These are phyloP conservation scores for Vidua macroura DNA, from an alignment of 2,113 vertebrate species.

Conservation along the genomic window DNA sequence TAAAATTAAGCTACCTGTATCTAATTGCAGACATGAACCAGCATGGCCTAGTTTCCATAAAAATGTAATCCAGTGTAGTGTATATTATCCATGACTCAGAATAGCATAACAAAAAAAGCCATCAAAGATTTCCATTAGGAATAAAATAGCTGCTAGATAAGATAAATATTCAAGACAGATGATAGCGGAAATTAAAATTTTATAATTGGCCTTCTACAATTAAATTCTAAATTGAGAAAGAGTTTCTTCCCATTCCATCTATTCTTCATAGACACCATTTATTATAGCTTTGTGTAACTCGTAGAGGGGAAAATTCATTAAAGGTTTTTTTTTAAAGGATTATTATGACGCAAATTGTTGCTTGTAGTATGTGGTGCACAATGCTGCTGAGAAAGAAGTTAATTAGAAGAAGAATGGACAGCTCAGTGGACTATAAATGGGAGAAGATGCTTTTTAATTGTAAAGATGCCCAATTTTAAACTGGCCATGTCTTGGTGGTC, in stretches of 20 bases:
- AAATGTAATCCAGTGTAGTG: slow-evolving; percentile 40
- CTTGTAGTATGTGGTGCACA: neutral
- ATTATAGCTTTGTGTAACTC: neutral
- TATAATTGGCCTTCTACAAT: slow-evolving; percentile 42
- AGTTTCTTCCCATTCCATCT: slow-evolving; percentile 1
- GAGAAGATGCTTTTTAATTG: neutral
- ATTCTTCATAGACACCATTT: slow-evolving; percentile 1
- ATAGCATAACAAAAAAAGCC: slow-evolving; percentile 38
- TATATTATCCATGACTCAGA: slow-evolving; percentile 32
- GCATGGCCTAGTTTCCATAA: slow-evolving; percentile 48
- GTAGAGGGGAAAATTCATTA: neutral
- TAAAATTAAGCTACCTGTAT: slow-evolving; percentile 54
- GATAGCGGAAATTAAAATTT: slow-evolving; percentile 47
- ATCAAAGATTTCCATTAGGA: slow-evolving; percentile 52
- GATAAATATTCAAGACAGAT: slow-evolving; percentile 49
- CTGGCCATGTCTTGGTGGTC: neutral
- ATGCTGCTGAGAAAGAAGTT: neutral
- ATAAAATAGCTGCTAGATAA: slow-evolving; percentile 48
- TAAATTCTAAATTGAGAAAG: slow-evolving; percentile 33
- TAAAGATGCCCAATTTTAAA: neutral
- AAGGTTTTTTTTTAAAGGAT: neutral
- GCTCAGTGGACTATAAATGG: neutral
- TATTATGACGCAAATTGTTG: slow-evolving; percentile 17
- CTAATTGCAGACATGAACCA: slow-evolving; percentile 42
- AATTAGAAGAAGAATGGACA: neutral